Conservation (phyloP, 2,888 invertebrate species). For the Nesidiocoris tenuis region DNA sequence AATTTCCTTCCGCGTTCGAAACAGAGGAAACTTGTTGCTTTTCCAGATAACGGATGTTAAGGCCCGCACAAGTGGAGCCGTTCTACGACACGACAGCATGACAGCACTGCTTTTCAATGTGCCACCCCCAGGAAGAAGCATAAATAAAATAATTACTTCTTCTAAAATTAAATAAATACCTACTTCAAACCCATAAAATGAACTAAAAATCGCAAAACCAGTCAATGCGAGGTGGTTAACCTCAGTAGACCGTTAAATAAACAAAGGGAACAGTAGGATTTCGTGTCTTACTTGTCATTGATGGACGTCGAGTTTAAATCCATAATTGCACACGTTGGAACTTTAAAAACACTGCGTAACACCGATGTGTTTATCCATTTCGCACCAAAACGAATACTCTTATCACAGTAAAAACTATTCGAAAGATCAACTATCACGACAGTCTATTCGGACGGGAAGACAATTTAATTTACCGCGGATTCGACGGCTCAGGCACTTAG, state of each 20-base stretch:
- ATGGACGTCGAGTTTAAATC: conserved; percentile 21
- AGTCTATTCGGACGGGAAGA: neutral
- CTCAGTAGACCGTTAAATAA: conserved; percentile 31
- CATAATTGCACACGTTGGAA: conserved; percentile 1
- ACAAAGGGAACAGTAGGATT: conserved; percentile 22
- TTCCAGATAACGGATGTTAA: neutral
- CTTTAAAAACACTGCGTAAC: conserved; percentile 11
- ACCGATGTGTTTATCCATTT: neutral
- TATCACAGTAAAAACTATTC: neutral
- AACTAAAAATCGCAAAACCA: no score
- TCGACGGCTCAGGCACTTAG: neutral
- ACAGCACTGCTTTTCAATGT: neutral
- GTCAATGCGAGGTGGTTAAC: conserved; percentile 36
- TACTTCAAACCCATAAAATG: no score
- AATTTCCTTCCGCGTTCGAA: no score
- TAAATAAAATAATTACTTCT: no score
- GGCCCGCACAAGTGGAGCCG: neutral
- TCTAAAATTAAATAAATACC: no score
- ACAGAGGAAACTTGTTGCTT: conserved; percentile 37
- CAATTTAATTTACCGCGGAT: neutral
- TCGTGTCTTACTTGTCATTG: conserved; percentile 24
- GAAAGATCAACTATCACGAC: neutral
- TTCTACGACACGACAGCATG: conserved; percentile 7
- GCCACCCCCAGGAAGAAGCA: no score
- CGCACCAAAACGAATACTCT: no score